Conservation (phyloP, 2,888 invertebrate species). For the Spialia ferax region DNA sequence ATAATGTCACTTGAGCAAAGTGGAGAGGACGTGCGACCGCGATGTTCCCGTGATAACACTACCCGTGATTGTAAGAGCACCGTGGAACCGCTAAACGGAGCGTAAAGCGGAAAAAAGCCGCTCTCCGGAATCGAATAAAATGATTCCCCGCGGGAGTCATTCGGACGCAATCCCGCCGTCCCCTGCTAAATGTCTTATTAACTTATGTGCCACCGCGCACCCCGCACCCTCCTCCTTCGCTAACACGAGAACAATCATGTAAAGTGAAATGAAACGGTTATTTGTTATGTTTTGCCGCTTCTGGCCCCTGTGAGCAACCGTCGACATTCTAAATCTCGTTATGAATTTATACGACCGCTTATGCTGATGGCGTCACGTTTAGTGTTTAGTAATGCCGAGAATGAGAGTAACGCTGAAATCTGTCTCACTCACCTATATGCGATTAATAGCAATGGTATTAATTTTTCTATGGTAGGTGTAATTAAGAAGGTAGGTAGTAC, state of each 20-base stretch:
- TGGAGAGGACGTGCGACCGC: constrained; percentile 61
- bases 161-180: constrained; percentile 88
- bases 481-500: no score
- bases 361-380: constrained; percentile 53
- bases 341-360: constrained; percentile 35
- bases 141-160: constrained; percentile 91
- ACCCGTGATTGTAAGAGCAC: constrained; percentile 69
- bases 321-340: constrained; percentile 60
- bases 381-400: constrained; percentile 66
- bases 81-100: constrained; percentile 81
- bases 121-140: constrained; percentile 90
- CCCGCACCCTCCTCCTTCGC: constrained; percentile 57
- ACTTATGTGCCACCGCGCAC: constrained; percentile 78
- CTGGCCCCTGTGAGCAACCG: constrained; percentile 72
- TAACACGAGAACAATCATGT: constrained; percentile 85
- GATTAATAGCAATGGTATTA: background rate
- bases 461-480: no score
- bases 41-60: constrained; percentile 57
- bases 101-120: constrained; percentile 84
- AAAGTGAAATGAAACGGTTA: constrained; percentile 87
- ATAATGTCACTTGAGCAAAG: constrained; percentile 65
- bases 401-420: background rate
- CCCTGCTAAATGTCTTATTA: constrained; percentile 87
- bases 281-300: constrained; percentile 76
- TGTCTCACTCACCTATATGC: background rate